phyloP scores from a whole-genome alignment of 2,113 vertebrate genomes.

The Hucho hucho region DNA sequence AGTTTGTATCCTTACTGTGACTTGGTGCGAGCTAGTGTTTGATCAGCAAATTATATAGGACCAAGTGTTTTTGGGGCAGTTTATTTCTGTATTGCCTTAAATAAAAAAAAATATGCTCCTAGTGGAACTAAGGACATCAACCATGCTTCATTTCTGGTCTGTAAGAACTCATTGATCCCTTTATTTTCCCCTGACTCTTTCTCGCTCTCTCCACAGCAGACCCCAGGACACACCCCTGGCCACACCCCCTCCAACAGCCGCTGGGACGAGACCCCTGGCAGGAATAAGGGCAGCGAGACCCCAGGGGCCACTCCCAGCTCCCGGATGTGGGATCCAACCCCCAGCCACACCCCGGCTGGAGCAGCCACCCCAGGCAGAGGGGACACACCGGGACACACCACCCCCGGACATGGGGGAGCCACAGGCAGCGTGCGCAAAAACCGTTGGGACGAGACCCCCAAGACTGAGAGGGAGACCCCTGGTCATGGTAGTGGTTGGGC shows the following conservation, averaged over 20 bases:
- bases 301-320: constrained; percentile 95
- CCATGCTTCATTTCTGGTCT: too few species aligned
- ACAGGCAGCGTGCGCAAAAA: constrained; percentile 96
- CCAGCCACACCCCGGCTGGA: constrained; percentile 94
- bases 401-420: constrained; percentile 91
- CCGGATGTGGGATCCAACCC: constrained; percentile 98
- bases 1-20: not conserved
- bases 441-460: constrained; percentile 97
- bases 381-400: constrained; percentile 93
- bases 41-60: not conserved
- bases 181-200: too few species aligned
- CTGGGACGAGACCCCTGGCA: constrained; percentile 97
- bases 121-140: too few species aligned
- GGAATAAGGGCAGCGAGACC: constrained; percentile 94
- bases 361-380: constrained; percentile 91
- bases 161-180: not conserved
- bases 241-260: constrained; percentile 92
- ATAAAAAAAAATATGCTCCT: not conserved
- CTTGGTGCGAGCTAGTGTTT: too few species aligned
- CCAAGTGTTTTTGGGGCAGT: not conserved
- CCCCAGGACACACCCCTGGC: constrained; percentile 88
- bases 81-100: too few species aligned
- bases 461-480: constrained; percentile 96
- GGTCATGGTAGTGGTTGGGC: constrained; percentile 98
- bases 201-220: constrained; percentile 43